Conservation (phyloP, 1,140 invertebrate species). For the Aleiodes sp. region DNA sequence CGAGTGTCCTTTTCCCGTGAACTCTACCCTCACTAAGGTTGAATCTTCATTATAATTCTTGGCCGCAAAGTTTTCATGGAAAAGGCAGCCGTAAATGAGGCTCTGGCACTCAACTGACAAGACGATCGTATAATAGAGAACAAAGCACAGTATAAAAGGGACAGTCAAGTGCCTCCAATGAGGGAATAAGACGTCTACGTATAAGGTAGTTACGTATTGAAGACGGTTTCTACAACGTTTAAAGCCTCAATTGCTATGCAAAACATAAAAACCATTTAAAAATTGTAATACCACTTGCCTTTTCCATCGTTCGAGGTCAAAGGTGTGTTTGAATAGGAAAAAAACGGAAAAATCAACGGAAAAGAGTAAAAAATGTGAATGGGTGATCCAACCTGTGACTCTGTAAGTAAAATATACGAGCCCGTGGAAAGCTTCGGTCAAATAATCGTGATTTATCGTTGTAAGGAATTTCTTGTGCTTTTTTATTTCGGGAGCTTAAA, state of each 20-base stretch:
- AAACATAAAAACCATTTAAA: conserved; percentile 68
- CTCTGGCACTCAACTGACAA: conserved; percentile 58
- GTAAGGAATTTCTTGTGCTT: conserved; percentile 57
- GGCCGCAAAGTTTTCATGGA: conserved; percentile 59
- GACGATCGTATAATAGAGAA: conserved; percentile 47
- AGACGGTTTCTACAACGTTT: conserved; percentile 29
- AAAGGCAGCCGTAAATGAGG: conserved; percentile 56
- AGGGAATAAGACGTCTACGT: conserved; percentile 10
- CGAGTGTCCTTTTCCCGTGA: not conserved
- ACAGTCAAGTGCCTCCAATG: conserved; percentile 20
- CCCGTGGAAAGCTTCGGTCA: conserved; percentile 61
- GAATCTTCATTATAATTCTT: conserved; percentile 65
- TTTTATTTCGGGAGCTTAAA: conserved; percentile 40
- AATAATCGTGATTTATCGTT: conserved; percentile 67
- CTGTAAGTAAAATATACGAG: conserved; percentile 67
- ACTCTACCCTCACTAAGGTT: not conserved
- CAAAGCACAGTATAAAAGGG: conserved; percentile 26
- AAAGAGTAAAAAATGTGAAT: conserved; percentile 52
- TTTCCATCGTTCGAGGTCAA: not conserved
- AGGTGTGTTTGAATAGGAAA: conserved; percentile 23
- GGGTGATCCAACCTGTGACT: conserved; percentile 62
- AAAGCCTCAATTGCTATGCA: conserved; percentile 62
- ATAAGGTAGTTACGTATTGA: conserved; percentile 19
- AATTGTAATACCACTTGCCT: conserved; percentile 59
- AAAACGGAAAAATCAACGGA: too few relatives aligned